Evolutionary conservation across 2,113 vertebrate genomes (phyloP).

Genomic region (Poecile atricapillus): DNA sequence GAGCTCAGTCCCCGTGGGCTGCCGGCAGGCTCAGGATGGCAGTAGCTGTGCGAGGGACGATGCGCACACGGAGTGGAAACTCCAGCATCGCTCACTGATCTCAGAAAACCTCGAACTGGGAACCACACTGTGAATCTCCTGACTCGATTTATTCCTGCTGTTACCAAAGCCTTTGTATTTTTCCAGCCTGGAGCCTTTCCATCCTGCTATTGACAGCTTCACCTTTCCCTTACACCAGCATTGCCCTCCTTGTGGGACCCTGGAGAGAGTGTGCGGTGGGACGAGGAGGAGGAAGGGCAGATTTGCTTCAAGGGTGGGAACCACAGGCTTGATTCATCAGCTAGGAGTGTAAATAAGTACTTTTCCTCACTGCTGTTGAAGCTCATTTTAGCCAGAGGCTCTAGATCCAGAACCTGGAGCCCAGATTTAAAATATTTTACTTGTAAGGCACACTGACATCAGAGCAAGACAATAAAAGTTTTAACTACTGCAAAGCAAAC

Average conservation of each 20-base stretch:
- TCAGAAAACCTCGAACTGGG: accelerated
- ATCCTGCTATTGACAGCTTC: neutral
- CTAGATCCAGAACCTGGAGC: neutral
- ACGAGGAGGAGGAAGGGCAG: neutral
- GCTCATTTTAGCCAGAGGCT: neutral
- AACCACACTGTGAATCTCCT: neutral
- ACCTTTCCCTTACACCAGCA: neutral
- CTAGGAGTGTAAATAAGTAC: neutral
- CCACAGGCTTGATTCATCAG: neutral
- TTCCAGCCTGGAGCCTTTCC: neutral
- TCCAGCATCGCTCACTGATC: neutral
- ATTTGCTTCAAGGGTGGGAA: neutral
- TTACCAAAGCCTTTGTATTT: neutral
- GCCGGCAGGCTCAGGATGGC: neutral
- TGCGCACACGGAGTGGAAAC: accelerated
- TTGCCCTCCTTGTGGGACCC: neutral
- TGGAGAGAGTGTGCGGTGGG: accelerated
- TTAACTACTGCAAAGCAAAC: neutral
- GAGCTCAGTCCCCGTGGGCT: accelerated
- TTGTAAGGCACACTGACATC: neutral
- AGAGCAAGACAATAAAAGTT: neutral
- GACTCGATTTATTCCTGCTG: neutral
- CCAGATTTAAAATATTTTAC: neutral
- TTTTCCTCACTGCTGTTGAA: neutral
- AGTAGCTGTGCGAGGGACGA: accelerated